Evolutionary conservation across 2,113 vertebrate genomes (phyloP).

Genomic region (Sebastes schlegelii): DNA sequence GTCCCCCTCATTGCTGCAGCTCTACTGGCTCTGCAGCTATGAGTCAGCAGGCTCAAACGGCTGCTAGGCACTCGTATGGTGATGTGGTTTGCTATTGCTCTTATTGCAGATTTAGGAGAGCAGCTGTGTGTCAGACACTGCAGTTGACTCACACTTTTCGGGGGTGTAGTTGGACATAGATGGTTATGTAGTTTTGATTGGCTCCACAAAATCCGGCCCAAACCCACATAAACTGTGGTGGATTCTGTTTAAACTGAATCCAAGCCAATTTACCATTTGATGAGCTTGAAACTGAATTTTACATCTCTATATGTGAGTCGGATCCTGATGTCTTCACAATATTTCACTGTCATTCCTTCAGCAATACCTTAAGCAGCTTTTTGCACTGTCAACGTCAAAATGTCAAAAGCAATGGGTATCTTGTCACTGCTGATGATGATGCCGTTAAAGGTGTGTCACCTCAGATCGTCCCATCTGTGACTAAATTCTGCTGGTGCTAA

Average conservation of each 20-base stretch:
- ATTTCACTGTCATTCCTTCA: slow-evolving; percentile 4
- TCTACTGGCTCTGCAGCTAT: slow-evolving; percentile 51
- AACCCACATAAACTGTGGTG: background rate
- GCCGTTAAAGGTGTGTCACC: background rate
- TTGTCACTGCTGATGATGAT: background rate
- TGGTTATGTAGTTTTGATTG: slow-evolving; percentile 27
- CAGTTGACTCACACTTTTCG: slow-evolving; percentile 39
- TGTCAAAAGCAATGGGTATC: background rate
- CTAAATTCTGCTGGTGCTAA: background rate
- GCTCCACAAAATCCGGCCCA: background rate
- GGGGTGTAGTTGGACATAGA: slow-evolving; percentile 37
- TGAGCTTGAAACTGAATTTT: slow-evolving; percentile 4
- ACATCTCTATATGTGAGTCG: background rate
- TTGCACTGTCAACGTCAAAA: background rate
- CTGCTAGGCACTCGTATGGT: slow-evolving; percentile 18
- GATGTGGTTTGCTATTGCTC: slow-evolving; percentile 45
- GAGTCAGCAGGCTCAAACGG: slow-evolving; percentile 59
- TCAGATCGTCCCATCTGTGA: background rate
- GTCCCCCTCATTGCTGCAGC: slow-evolving; percentile 26
- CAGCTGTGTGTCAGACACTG: slow-evolving; percentile 44
- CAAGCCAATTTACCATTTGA: slow-evolving; percentile 13
- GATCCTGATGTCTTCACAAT: background rate
- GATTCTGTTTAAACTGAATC: slow-evolving; percentile 9
- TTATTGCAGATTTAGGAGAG: slow-evolving; percentile 48
- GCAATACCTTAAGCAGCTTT: background rate